Base-by-base conservation (phyloP, 1,140 invertebrate species). In the Druon quercuslanigerum region DNA sequence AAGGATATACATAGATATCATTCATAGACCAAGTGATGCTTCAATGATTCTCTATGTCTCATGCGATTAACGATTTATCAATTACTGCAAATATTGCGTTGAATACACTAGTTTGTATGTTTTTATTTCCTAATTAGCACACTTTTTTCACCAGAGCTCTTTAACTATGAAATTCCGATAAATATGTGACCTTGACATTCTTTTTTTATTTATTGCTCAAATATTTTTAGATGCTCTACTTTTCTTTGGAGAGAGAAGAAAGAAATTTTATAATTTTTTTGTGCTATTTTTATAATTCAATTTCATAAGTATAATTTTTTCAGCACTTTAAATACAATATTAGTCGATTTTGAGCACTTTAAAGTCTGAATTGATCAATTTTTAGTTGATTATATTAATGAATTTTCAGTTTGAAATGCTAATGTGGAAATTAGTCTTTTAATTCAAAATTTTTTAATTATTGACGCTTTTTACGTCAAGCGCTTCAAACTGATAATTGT, bases 151-250 rank as follows among this genome's bases (percentile, higher is more conserved):
- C 0, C 46, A 70, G 12, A 60, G 16, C 40, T 3, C 20, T 73
- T 54, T 40, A 54, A 51, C 11, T 51, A 19, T 51, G n/a, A 73
- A 73, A 25, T 51, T 54, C 52, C 40, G 33, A 52, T 51, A 54
- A 33, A 5, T 8, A n/a, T 3, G 7, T 6, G 51, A 56, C 25
- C 54, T 51, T 51, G 74, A 19, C 74, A 66, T 66, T 70, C 46
- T 50, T 50, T 19, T 51, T n/a, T 19, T 70, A 75, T 70, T 75
- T 75, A 75, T 66, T 75, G 25, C 46, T 66, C 50, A 40, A 40
- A 75, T 51, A 70, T 70, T 66, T 51, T 50, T 51, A 66, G 56
- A 75, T 40, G 40, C 73, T 46, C 6, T 20, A 40, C 17, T 33
- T 25, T 57, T 51, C 17, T n/a, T 11, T 19, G 25, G 51, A 19